Base-by-base conservation (phyloP, 2,113 vertebrate genomes). In the Pedetes capensis region DNA sequence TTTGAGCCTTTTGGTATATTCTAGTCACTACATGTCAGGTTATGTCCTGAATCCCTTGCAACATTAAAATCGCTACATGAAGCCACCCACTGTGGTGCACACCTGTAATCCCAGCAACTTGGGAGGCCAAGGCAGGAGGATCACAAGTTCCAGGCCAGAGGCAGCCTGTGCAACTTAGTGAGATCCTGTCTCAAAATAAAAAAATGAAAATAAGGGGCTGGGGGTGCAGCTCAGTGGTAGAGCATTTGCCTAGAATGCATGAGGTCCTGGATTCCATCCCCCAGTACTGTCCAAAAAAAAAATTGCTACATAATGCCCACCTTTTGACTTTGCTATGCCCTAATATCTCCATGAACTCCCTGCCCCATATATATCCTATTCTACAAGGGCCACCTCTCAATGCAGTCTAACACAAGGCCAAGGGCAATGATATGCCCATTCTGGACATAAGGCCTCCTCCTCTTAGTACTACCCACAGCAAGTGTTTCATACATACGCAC, bases 1-100 rank as follows among this genome's bases (percentile, higher is more conserved):
- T 47, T 93, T 79, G 55, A 90, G 61, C 89, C 76, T 63, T 91
- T 89, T 47, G 71, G 17, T 25, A 84, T 66, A n/a, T 91, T 93
- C 42, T 11, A 10, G 32, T 69, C 3, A 63, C n/a, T 76, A 64
- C 42, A 63, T 16, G 8, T 55, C 71, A 90, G 47, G 20, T 10
- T 72, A 87, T 68, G 37, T 72, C 49, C 69, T 47, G 64, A 95
- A 47, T 93, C 47, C 68, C 63, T 63, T 47, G 20, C 42, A 55
- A 91, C 11, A 79, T 51, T 93, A 39, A 72, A 94, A 86, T n/a
- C 49, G 32, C 55, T 87, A 37, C 3, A 39, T 68, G 63, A 96
- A 23, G 55, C 47, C 51, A n/a, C n/a, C n/a, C n/a, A n/a, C n/a
- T n/a, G n/a, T n/a, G n/a, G n/a, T n/a, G n/a, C n/a, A n/a, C n/a